phyloP scores from a whole-genome alignment of 2,113 vertebrate species.

The Genyomyrus donnyi region DNA sequence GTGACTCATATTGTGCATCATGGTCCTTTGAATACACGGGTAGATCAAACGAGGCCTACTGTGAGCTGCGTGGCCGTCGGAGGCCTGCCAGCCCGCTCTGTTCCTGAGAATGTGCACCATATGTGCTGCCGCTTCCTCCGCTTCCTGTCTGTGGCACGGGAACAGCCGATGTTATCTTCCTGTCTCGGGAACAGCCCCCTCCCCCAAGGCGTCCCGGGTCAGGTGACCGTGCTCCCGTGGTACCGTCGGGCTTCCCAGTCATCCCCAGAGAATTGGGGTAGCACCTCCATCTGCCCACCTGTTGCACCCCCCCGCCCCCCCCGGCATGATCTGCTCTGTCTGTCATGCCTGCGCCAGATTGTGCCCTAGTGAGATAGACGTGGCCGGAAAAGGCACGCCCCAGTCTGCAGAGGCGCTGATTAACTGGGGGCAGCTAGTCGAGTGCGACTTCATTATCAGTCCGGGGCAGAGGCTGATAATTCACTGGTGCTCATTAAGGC shows the following conservation, averaged over 20 bases:
- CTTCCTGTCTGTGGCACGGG: slow-evolving; percentile 20
- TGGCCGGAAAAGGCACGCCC: not conserved
- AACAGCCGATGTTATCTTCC: slow-evolving; percentile 16
- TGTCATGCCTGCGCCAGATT: not conserved
- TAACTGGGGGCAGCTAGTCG: not conserved
- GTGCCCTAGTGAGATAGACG: not conserved
- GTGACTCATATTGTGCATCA: not conserved
- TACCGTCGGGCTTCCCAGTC: not conserved
- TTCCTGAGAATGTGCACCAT: not conserved
- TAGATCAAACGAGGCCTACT: not conserved
- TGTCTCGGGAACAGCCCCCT: not conserved
- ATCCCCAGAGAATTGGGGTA: not conserved
- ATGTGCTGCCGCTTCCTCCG: slow-evolving; percentile 15
- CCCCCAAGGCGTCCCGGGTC: not conserved
- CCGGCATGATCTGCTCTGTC: not conserved
- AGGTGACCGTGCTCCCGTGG: not conserved
- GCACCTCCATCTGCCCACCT: not conserved
- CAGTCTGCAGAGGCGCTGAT: not conserved
- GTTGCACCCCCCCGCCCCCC: not conserved
- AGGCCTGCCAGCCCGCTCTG: not conserved
- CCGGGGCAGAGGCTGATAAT: not conserved
- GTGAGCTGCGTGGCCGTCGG: not conserved
- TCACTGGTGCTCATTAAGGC: no score
- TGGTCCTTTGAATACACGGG: not conserved
- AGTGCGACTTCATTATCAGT: not conserved